phyloP scores from a whole-genome alignment of 2,113 vertebrate genomes.

The Myrmecobius fasciatus region DNA sequence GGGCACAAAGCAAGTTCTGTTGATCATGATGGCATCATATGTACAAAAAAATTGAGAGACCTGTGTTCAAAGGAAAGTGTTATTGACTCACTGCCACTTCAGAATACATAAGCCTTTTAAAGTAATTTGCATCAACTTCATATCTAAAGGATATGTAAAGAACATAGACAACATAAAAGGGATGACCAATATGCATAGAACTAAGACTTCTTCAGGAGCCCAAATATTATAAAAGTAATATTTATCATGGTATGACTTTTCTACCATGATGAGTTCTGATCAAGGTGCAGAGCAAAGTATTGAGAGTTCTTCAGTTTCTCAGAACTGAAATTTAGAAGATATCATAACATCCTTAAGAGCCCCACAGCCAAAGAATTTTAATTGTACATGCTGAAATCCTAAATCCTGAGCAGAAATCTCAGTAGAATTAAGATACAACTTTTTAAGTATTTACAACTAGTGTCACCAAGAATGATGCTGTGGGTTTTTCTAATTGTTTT shows the following conservation, averaged over 20 bases:
- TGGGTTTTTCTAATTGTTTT: background rate
- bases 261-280: background rate
- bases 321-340: background rate
- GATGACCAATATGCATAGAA: background rate
- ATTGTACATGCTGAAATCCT: background rate
- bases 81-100: background rate
- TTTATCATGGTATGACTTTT: background rate
- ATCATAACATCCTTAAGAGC: background rate
- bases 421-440: background rate
- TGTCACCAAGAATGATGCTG: background rate
- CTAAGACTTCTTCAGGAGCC: background rate
- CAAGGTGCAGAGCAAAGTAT: background rate
- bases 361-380: background rate
- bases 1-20: background rate
- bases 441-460: background rate
- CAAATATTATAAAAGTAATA: background rate
- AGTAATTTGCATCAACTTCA: background rate
- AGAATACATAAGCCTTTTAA: background rate
- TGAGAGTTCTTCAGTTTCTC: background rate
- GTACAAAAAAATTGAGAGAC: background rate
- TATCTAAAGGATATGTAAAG: background rate
- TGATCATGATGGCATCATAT: background rate
- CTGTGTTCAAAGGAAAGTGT: background rate
- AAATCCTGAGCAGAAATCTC: background rate
- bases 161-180: background rate